Evolutionary conservation across 2,888 invertebrate genomes (phyloP).

Genomic region (Drosophila aldrichi): DNA sequence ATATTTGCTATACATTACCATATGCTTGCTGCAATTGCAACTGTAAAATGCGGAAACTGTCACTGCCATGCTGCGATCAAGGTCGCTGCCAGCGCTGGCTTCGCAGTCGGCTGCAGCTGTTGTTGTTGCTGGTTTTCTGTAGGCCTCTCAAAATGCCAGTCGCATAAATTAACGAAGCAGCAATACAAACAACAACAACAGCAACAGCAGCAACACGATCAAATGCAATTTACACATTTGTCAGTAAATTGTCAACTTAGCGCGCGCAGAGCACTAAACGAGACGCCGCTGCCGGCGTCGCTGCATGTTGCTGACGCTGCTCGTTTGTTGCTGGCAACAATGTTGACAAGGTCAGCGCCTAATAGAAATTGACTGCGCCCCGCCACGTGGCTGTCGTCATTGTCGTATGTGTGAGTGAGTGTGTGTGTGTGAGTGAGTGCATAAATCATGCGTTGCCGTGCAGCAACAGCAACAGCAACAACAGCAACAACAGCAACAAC

Average conservation of each 20-base stretch:
- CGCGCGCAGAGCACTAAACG: constrained; percentile 68
- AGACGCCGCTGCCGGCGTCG: constrained; percentile 28
- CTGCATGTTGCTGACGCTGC: constrained; percentile 53
- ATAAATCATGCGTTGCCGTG: constrained; percentile 75
- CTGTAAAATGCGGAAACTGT: constrained; percentile 67
- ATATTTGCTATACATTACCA: background rate
- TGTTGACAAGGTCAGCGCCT: constrained; percentile 81
- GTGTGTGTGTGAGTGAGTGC: constrained; percentile 59
- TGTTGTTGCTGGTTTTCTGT: constrained; percentile 22
- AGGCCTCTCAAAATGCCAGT: constrained; percentile 72
- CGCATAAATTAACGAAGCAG: constrained; percentile 72
- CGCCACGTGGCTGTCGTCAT: constrained; percentile 43
- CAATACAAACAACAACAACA: constrained; percentile 26
- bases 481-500: constrained; percentile 24
- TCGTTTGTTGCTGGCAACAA: constrained; percentile 68
- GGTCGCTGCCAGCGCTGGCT: constrained; percentile 41
- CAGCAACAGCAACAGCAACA: constrained; percentile 20
- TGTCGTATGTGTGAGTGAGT: constrained; percentile 5
- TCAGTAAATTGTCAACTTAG: constrained; percentile 83
- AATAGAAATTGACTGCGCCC: constrained; percentile 74
- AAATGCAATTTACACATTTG: constrained; percentile 82
- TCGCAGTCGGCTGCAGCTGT: background rate
- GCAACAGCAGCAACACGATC: constrained; percentile 51
- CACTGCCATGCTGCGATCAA: constrained; percentile 54
- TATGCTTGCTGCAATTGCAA: constrained; percentile 4